These are phyloP conservation scores for Andricus quercusramuli DNA, from an alignment of 2,888 invertebrate species.

Conservation along the genomic window DNA sequence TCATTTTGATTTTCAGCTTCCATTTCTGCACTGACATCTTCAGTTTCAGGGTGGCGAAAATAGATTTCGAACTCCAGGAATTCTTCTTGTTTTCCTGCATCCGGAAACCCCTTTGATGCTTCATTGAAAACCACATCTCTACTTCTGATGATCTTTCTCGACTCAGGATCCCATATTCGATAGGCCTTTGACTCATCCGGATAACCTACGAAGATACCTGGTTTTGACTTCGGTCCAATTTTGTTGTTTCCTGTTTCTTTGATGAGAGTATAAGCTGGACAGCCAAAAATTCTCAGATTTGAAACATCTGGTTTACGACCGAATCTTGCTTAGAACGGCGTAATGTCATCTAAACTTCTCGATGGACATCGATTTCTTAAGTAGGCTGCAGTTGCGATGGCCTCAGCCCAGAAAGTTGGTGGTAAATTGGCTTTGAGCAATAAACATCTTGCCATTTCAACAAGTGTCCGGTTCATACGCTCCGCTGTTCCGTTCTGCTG, in stretches of 20 bases:
- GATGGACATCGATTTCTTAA: conserved; percentile 40
- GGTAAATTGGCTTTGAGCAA: conserved; percentile 25
- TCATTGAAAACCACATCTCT: no score
- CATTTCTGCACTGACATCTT: no score
- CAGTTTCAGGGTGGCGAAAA: no score
- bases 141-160: no score
- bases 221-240: background rate
- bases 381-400: conserved; percentile 36
- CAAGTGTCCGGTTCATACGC: no score
- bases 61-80: no score
- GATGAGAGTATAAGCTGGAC: conserved; percentile 6
- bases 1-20: no score
- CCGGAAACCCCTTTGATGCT: no score
- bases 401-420: conserved; percentile 38
- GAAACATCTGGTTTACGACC: background rate
- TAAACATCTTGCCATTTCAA: conserved; percentile 32
- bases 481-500: no score
- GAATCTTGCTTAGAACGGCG: conserved; percentile 22
- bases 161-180: no score
- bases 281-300: conserved; percentile 16
- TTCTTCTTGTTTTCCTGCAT: no score
- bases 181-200: no score
- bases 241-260: conserved; percentile 17
- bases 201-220: background rate
- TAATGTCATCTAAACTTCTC: conserved; percentile 12